Conservation (phyloP, 2,113 vertebrate species). For the Diadophis punctatus region DNA sequence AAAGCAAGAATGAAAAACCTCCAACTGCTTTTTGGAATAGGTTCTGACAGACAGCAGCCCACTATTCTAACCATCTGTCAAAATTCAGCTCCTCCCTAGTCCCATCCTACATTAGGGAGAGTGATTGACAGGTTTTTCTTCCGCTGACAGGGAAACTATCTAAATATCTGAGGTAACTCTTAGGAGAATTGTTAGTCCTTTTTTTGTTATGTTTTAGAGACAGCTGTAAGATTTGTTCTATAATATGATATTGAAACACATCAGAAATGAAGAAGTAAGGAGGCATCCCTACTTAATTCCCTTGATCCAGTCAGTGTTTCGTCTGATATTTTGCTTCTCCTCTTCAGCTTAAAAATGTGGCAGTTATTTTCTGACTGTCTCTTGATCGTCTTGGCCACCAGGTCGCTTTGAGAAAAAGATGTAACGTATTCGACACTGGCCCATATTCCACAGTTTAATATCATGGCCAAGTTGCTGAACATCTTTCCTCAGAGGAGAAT, state of each 20-base stretch:
- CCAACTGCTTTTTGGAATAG: not conserved
- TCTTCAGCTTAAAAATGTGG: not conserved
- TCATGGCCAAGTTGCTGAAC: not conserved
- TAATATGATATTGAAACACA: not conserved
- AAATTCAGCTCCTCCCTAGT: not conserved
- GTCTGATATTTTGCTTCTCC: not conserved
- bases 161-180: not conserved
- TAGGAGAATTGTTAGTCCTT: not conserved
- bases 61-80: not conserved
- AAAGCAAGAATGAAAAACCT: not conserved
- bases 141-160: not conserved
- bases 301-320: not conserved
- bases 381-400: not conserved
- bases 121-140: not conserved
- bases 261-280: not conserved
- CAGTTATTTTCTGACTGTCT: not conserved
- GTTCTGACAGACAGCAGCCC: not conserved
- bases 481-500: not conserved
- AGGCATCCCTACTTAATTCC: not conserved
- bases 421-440: not conserved
- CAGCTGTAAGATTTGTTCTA: not conserved
- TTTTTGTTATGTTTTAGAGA: not conserved
- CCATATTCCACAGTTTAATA: not conserved
- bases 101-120: not conserved
- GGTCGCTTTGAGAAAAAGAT: not conserved